phyloP scores from a whole-genome alignment of 2,888 invertebrate genomes.

The Ectemnius continuus region DNA sequence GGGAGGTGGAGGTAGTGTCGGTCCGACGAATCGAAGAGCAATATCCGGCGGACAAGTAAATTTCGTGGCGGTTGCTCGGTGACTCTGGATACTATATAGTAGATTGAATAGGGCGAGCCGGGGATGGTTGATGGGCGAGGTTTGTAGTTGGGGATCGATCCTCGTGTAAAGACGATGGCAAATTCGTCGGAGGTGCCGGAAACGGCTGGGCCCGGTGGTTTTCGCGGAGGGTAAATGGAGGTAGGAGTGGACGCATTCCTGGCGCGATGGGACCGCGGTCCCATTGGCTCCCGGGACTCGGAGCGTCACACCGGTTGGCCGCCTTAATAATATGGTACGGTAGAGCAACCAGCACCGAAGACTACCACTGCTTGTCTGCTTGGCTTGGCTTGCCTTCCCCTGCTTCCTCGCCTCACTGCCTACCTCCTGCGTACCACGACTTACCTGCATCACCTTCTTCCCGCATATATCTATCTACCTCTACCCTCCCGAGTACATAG shows the following conservation, averaged over 20 bases:
- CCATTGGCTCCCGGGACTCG: constrained; percentile 72
- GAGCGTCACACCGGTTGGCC: constrained; percentile 77
- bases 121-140: constrained; percentile 5
- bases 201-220: constrained; percentile 61
- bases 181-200: constrained; percentile 66
- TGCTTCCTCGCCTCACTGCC: no score
- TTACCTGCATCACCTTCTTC: constrained; percentile 57
- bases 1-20: constrained; percentile 29
- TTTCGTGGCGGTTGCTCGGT: no score
- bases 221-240: constrained; percentile 57
- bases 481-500: constrained; percentile 46
- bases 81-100: no score
- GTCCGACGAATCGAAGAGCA: constrained; percentile 12
- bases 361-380: constrained; percentile 65
- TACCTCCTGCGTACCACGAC: constrained; percentile 45
- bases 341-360: constrained; percentile 56
- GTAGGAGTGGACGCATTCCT: constrained; percentile 72
- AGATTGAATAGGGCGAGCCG: constrained; percentile 9
- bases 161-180: constrained; percentile 33
- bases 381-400: constrained; percentile 32
- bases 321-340: constrained; percentile 75
- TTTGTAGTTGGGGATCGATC: constrained; percentile 44
- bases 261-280: constrained; percentile 68
- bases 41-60: constrained; percentile 28
- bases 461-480: constrained; percentile 33